phyloP scores from a whole-genome alignment of 2,113 vertebrate genomes.

The Alligator sinensis region DNA sequence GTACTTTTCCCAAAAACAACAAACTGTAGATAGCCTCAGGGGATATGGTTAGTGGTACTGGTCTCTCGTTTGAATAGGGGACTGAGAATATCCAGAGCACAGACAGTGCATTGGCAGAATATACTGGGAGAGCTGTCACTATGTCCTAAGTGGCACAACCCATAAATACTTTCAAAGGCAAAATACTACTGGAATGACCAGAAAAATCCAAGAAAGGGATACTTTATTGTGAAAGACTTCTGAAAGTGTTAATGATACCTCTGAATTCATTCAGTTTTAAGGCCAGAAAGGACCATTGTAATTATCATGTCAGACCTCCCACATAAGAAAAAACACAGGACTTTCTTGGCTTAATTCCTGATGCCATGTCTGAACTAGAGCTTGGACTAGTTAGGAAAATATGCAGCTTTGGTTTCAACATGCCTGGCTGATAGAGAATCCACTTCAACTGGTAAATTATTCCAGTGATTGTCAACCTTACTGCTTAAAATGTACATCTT shows the following conservation, averaged over 20 bases:
- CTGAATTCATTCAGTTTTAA: no score
- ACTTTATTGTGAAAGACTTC: no score
- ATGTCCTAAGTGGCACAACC: not conserved
- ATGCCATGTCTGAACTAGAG: no score
- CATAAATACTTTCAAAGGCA: not conserved
- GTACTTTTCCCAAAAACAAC: not conserved
- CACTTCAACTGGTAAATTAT: not conserved
- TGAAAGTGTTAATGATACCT: no score
- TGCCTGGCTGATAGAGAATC: not conserved
- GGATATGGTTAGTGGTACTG: not conserved
- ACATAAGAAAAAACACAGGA: no score
- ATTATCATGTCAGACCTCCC: no score
- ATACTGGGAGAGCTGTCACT: not conserved
- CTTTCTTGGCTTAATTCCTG: no score
- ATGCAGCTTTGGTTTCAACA: not conserved
- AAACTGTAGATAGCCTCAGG: not conserved
- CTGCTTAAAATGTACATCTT: not conserved
- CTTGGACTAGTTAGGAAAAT: not conserved
- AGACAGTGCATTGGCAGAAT: not conserved
- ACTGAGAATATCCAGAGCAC: not conserved
- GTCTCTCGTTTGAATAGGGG: no score
- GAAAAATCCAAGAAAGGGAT: not conserved
- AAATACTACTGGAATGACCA: not conserved
- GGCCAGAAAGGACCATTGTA: no score
- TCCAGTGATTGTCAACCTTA: not conserved